Evolutionary conservation across 2,888 invertebrate genomes (phyloP).

Genomic region (Parapristionchus giblindavisi): DNA sequence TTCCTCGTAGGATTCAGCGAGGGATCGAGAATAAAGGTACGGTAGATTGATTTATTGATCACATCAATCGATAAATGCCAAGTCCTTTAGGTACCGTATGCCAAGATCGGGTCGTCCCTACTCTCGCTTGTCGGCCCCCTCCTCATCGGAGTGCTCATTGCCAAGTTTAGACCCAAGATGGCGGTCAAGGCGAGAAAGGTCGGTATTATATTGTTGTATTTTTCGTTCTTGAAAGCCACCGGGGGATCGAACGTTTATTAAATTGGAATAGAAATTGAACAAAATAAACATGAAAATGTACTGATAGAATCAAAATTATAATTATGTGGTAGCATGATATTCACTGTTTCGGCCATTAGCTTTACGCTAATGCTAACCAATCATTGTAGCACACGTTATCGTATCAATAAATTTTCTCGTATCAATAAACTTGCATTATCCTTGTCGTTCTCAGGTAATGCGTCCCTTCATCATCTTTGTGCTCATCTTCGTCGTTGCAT

Average conservation of each 20-base stretch:
- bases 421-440: too few relatives aligned
- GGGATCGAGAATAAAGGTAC: slow-evolving; percentile 48
- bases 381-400: too few relatives aligned
- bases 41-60: not conserved
- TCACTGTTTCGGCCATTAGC: too few relatives aligned
- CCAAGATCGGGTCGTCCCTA: slow-evolving; percentile 71
- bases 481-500: slow-evolving; percentile 70
- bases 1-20: slow-evolving; percentile 63
- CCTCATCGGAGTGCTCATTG: slow-evolving; percentile 71
- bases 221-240: not conserved
- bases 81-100: slow-evolving; percentile 71
- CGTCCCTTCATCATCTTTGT: slow-evolving; percentile 72
- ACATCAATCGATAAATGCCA: not conserved
- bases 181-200: slow-evolving; percentile 69
- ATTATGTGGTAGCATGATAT: too few relatives aligned
- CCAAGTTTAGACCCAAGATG: slow-evolving; percentile 67
- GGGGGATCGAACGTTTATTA: not conserved
- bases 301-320: too few relatives aligned
- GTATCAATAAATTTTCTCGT: too few relatives aligned
- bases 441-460: slow-evolving; percentile 59
- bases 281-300: too few relatives aligned
- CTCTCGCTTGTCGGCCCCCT: slow-evolving; percentile 72
- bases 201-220: slow-evolving; percentile 14
- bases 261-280: not conserved
- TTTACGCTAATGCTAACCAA: too few relatives aligned